Percentiles rank a stretch among this genome's conserved stretches.
These are phyloP conservation scores for Pygoscelis antarcticus DNA, from an alignment of 2,113 vertebrate species.

Conservation along the genomic window DNA sequence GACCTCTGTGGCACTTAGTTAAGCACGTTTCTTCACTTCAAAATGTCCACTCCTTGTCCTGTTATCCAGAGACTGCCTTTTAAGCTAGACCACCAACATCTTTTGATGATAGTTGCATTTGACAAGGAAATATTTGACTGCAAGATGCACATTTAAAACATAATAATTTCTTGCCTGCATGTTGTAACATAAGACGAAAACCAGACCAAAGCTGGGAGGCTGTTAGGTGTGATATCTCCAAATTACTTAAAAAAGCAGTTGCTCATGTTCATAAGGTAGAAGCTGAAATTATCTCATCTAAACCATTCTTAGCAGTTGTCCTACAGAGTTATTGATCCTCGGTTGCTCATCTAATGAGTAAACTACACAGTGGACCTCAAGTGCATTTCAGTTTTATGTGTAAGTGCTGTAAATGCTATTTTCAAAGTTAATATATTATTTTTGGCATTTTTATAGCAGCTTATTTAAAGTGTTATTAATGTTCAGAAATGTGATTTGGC, in stretches of 20 bases:
- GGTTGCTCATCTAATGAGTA: slow-evolving; percentile 43
- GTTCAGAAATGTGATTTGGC: slow-evolving; percentile 43
- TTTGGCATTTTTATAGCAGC: slow-evolving; percentile 48
- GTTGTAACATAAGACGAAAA: neutral
- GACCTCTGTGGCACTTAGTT: neutral
- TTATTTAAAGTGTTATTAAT: slow-evolving; percentile 67
- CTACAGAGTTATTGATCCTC: slow-evolving; percentile 48
- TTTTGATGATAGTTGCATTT: neutral
- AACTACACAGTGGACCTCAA: slow-evolving; percentile 48
- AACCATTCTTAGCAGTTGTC: slow-evolving; percentile 33
- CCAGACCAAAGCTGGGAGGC: neutral
- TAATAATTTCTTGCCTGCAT: neutral
- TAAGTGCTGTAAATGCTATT: slow-evolving; percentile 35
- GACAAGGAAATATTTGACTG: neutral
- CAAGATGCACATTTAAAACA: neutral
- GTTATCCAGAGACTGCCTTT: neutral
- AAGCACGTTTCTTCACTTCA: neutral
- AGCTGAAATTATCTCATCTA: slow-evolving; percentile 19
- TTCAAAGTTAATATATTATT: slow-evolving; percentile 60
- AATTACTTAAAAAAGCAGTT: neutral
- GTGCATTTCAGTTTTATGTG: slow-evolving; percentile 57
- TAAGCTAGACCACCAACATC: neutral
- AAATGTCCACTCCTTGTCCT: neutral
- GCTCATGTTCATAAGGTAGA: neutral
- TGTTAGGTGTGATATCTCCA: neutral